phyloP scores from a whole-genome alignment of 2,888 invertebrate genomes.

The Drosophila maculinotata region DNA sequence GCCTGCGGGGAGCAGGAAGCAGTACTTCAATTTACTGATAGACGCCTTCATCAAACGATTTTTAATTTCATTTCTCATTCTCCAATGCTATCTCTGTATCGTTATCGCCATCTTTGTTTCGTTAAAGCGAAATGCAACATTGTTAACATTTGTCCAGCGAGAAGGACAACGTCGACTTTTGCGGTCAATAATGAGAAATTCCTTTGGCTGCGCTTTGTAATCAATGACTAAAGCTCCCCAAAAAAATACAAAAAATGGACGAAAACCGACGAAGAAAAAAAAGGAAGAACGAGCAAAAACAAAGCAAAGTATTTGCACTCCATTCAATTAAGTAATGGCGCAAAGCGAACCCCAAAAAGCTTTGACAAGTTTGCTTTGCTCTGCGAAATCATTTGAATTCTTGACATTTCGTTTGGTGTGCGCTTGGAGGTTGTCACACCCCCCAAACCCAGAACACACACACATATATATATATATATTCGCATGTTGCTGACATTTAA shows the following conservation, averaged over 20 bases:
- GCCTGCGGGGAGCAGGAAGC: constrained; percentile 15
- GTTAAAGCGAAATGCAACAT: constrained; percentile 51
- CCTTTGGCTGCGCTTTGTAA: constrained; percentile 68
- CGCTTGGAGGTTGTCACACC: neutral
- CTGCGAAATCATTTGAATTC: constrained; percentile 71
- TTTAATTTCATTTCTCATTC: constrained; percentile 67
- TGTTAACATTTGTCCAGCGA: constrained; percentile 56
- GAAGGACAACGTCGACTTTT: constrained; percentile 53
- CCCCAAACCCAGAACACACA: neutral
- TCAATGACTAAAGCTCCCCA: constrained; percentile 39
- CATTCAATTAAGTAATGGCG: constrained; percentile 74
- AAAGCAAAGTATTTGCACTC: constrained; percentile 70
- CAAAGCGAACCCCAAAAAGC: constrained; percentile 31
- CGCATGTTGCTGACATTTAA: constrained; percentile 44
- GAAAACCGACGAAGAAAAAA: constrained; percentile 8
- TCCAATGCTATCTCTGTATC: neutral
- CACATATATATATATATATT: constrained; percentile 6
- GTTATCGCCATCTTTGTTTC: constrained; percentile 2
- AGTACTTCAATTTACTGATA: constrained; percentile 41
- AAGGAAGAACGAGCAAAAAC: constrained; percentile 33
- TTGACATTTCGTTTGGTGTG: constrained; percentile 41
- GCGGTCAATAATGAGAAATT: constrained; percentile 78
- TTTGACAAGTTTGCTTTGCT: constrained; percentile 48
- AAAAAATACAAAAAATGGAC: constrained; percentile 7
- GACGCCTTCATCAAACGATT: constrained; percentile 71